Conservation (phyloP, 2,113 vertebrate species). For the Myotis lucifugus region DNA sequence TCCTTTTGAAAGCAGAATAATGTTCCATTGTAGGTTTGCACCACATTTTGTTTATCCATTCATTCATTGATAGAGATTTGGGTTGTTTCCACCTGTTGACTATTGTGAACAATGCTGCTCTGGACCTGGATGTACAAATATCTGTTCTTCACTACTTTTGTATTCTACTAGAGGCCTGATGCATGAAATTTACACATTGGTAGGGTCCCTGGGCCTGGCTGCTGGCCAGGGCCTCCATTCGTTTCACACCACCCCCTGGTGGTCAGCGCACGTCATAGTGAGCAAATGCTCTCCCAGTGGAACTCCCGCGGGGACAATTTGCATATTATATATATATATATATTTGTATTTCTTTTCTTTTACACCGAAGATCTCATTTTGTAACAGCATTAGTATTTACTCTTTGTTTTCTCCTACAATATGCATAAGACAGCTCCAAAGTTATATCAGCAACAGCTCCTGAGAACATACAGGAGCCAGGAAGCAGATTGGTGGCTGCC, state of each 20-base stretch:
- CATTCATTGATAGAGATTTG: too few species aligned
- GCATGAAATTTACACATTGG: too few species aligned
- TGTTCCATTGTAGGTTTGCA: neutral
- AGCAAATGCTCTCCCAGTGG: accelerated
- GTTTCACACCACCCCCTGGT: too few species aligned
- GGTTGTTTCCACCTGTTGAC: neutral
- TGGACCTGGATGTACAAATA: too few species aligned
- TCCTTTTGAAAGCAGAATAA: neutral
- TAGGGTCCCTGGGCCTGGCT: too few species aligned
- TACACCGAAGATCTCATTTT: neutral
- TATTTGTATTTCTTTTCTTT: neutral
- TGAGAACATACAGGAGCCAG: neutral
- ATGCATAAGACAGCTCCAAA: neutral
- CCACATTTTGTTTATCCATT: neutral
- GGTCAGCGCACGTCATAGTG: too few species aligned
- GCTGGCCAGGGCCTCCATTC: too few species aligned
- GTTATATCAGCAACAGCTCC: neutral
- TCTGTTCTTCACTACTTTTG: neutral
- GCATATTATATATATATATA: too few species aligned
- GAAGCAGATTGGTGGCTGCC: neutral
- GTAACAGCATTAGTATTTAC: neutral
- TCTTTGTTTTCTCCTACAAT: neutral
- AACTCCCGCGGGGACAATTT: too few species aligned
- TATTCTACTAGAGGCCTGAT: neutral
- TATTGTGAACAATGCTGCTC: neutral